Percentiles rank a stretch among this genome's conserved stretches.
Conservation (phyloP, 2,888 invertebrate genomes). For the Mythimna albipuncta region DNA sequence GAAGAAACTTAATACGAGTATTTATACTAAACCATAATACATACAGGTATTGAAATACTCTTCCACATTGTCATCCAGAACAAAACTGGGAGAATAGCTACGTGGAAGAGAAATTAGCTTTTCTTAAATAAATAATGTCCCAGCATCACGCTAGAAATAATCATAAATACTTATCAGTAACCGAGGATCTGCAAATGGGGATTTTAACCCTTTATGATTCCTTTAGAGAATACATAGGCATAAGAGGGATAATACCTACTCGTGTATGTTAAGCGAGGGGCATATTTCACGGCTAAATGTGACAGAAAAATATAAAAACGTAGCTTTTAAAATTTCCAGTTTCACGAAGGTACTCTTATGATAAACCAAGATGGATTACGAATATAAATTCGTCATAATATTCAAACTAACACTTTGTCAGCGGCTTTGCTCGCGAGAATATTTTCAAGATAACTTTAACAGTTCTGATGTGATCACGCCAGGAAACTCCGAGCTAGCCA, state of each 20-base stretch:
- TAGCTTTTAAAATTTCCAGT: slow-evolving; percentile 11
- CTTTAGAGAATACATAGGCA: background rate
- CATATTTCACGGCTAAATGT: slow-evolving; percentile 10
- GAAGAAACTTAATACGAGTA: no score
- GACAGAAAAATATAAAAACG: slow-evolving; percentile 8
- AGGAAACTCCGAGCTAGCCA: no score
- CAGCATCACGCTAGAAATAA: slow-evolving; percentile 13
- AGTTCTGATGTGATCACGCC: no score
- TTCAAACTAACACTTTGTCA: background rate
- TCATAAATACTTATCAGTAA: slow-evolving; percentile 33
- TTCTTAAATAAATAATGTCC: slow-evolving; percentile 7
- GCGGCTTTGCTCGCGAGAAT: no score
- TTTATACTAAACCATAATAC: no score
- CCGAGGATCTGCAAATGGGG: slow-evolving; percentile 28
- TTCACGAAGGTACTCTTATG: slow-evolving; percentile 18
- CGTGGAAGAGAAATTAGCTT: background rate
- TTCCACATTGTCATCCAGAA: no score
- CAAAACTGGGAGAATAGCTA: no score
- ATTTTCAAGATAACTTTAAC: no score
- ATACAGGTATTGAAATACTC: no score
- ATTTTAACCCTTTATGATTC: slow-evolving; percentile 40
- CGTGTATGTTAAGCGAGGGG: background rate
- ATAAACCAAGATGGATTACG: slow-evolving; percentile 38
- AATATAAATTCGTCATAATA: slow-evolving; percentile 39
- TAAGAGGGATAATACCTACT: slow-evolving; percentile 4